Base-by-base conservation (phyloP, 2,797 vertebrate species). In the Aratinga solstitialis region DNA sequence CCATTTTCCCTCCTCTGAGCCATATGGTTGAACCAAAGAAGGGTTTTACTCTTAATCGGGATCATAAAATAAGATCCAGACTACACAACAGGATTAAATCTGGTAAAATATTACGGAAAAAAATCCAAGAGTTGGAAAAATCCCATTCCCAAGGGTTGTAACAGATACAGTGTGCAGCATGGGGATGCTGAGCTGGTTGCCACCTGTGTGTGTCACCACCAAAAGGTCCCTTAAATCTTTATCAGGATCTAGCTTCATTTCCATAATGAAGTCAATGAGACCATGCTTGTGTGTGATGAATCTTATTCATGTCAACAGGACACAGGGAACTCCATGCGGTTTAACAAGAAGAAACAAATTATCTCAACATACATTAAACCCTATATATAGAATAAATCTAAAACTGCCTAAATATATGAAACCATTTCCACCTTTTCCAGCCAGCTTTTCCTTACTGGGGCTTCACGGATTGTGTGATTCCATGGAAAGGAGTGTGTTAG, bases 121-220 rank as follows among this genome's bases (percentile, higher is more conserved):
- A 2, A 5, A 3, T 9, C 17, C 58, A 5, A 11, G 13, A 18
- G 9, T 22, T 32, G 38, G 32, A 48, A 94, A 78, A 79, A 34
- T 4, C 32, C 22, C 5, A 5, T 20, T 59, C 42, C 12, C 11
- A 14, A 38, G n/a, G n/a, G n/a, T 34, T 58, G 3, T 34, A 61
- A 50, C 1, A 0, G 2, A 13, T 30, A 20, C 13, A 18, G 68
- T 4, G 8, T 27, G 19, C 3, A 1, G 36, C 21, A 4, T 0
- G 4, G 24, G 11, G 65, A 24, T 34, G 38, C 30, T 59, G 58
- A 47, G 40, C 18, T n/a, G 68, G n/a, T 27, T 77, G 26, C 23
- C 47, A 26, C 32, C 0, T 1, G 10, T 5, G 1, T 16, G 7
- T 20, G 67, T 68, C 65, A 61, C 13, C 42, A 12, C 2, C 0